Conservation (phyloP, 1,140 invertebrate species). For the Pemphigus obesinymphae region DNA sequence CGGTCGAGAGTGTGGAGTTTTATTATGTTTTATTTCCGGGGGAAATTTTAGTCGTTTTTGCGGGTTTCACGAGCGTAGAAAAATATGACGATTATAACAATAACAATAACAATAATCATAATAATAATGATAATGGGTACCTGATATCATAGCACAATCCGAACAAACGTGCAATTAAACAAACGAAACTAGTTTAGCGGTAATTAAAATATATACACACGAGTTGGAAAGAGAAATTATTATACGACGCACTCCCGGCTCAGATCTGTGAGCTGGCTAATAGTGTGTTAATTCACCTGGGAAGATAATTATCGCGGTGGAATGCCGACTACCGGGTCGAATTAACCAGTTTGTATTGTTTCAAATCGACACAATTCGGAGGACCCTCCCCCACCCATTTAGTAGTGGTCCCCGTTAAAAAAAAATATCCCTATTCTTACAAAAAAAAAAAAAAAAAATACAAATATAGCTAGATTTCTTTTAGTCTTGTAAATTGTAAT, state of each 20-base stretch:
- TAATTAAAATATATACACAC: slow-evolving; percentile 5
- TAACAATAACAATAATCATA: too few relatives aligned
- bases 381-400: too few relatives aligned
- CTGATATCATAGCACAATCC: background rate
- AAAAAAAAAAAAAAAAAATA: too few relatives aligned
- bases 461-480: too few relatives aligned
- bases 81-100: background rate
- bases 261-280: background rate
- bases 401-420: too few relatives aligned
- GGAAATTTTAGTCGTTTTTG: slow-evolving; percentile 2
- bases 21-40: background rate
- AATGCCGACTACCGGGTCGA: background rate
- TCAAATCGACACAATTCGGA: background rate
- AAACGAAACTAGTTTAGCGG: background rate
- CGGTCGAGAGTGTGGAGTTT: too few relatives aligned
- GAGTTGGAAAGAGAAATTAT: slow-evolving; percentile 24
- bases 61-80: background rate
- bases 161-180: slow-evolving; percentile 24
- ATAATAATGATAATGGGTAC: too few relatives aligned
- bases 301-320: background rate
- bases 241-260: too few relatives aligned
- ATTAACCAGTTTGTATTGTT: background rate
- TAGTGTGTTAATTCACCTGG: background rate
- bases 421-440: too few relatives aligned
- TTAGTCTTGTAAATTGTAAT: too few relatives aligned